Conservation (phyloP, 2,888 invertebrate genomes). For the Melinopterus prodromus region DNA sequence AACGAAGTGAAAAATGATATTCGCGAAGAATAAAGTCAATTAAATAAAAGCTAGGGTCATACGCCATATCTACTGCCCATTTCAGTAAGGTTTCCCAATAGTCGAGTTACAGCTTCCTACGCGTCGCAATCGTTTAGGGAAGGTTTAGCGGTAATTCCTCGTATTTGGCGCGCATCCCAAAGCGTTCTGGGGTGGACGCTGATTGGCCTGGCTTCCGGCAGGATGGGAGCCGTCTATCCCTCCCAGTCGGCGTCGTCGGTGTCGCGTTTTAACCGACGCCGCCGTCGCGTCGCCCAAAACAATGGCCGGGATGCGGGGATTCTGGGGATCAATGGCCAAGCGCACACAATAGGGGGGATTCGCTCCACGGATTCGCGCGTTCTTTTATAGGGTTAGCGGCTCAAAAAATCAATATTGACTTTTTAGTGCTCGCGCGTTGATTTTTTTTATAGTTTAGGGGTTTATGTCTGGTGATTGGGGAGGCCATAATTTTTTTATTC, state of each 20-base stretch:
- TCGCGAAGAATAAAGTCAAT: background rate
- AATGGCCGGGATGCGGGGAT: conserved; percentile 32
- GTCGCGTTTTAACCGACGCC: conserved; percentile 24
- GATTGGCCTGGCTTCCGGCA: background rate
- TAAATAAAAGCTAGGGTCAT: background rate
- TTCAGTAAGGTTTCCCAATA: too few relatives aligned
- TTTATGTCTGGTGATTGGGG: too few relatives aligned
- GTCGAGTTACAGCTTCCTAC: too few relatives aligned
- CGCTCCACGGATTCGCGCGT: background rate
- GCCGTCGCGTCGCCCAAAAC: conserved; percentile 40
- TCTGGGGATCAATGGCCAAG: conserved; percentile 31
- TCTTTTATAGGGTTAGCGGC: background rate
- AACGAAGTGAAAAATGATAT: background rate
- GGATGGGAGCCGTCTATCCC: background rate
- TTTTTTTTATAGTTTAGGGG: background rate
- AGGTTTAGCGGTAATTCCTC: background rate
- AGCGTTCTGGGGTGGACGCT: background rate
- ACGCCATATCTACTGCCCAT: background rate
- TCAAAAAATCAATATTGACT: background rate
- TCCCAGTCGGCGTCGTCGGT: background rate
- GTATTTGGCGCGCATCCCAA: background rate
- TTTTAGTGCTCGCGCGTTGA: background rate
- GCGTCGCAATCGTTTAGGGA: too few relatives aligned
- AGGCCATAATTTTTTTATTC: too few relatives aligned
- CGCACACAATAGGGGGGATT: background rate